These are phyloP conservation scores for Mastomys coucha DNA, from an alignment of 2,113 vertebrate genomes.

Conservation along the genomic window DNA sequence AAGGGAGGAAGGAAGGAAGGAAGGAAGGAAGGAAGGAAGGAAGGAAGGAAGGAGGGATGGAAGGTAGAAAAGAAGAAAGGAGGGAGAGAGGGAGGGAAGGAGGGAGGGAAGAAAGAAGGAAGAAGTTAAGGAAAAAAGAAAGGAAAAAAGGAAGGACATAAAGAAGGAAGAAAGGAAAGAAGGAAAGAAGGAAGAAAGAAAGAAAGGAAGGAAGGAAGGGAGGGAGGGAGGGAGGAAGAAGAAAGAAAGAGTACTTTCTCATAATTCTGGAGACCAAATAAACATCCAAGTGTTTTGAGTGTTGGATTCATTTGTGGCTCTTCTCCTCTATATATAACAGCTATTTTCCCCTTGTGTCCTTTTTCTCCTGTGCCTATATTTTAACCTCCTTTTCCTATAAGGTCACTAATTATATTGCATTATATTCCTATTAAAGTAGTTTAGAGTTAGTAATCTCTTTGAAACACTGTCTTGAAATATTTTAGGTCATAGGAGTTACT, in stretches of 20 bases:
- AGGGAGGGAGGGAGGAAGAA: accelerated
- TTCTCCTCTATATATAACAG: not conserved
- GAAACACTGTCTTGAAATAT: constrained; percentile 26
- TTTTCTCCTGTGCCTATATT: not conserved
- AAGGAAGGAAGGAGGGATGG: too few relatives aligned
- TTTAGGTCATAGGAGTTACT: not conserved
- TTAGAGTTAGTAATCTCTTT: not conserved
- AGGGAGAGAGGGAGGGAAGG: too few relatives aligned
- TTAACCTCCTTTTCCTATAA: not conserved
- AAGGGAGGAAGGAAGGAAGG: too few relatives aligned
- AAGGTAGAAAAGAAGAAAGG: too few relatives aligned
- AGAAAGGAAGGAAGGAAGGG: too few relatives aligned
- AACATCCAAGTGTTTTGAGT: not conserved
- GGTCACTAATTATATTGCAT: not conserved
- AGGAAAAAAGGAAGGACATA: too few relatives aligned
- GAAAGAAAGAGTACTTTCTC: not conserved
- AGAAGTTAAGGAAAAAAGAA: too few relatives aligned
- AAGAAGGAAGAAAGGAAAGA: too few relatives aligned
- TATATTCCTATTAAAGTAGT: not conserved
- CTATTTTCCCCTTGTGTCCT: not conserved
- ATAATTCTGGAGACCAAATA: not conserved
- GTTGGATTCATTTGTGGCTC: not conserved
- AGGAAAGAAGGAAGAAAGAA: too few relatives aligned
- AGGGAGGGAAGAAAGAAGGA: too few relatives aligned
- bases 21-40: too few relatives aligned